Evolutionary conservation across 2,888 invertebrate genomes (phyloP).

Genomic region (Crocallis elinguaria): DNA sequence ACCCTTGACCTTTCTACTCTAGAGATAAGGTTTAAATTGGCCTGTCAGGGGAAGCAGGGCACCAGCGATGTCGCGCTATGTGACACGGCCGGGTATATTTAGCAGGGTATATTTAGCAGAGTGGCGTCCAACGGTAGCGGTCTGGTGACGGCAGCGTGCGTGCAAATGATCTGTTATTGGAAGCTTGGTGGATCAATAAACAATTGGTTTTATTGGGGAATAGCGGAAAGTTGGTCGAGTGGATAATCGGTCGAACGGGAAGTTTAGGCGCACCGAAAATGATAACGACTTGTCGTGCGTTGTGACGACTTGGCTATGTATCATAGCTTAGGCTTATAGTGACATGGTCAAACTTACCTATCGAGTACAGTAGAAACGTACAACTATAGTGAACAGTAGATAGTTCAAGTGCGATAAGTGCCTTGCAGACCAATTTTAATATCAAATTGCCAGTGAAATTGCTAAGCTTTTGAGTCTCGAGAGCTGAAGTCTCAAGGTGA

Average conservation of each 20-base stretch:
- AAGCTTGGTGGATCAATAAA: constrained; percentile 37
- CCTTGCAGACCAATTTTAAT: no score
- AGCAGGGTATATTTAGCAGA: constrained; percentile 71
- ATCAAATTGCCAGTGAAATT: no score
- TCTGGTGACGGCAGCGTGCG: constrained; percentile 34
- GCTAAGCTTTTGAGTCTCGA: no score
- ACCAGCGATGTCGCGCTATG: constrained; percentile 69
- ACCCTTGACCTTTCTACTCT: constrained; percentile 23
- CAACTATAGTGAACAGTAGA: no score
- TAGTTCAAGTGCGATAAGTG: no score
- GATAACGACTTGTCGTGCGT: no score
- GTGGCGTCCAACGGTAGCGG: constrained; percentile 37
- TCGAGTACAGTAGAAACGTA: no score
- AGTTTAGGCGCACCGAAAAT: no score
- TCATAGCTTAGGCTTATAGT: no score
- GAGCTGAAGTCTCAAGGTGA: no score
- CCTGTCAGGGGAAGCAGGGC: constrained; percentile 45
- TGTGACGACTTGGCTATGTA: no score
- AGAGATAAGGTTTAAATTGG: constrained; percentile 50
- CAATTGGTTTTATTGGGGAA: constrained; percentile 27
- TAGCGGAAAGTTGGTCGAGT: constrained; percentile 13
- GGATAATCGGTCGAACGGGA: constrained; percentile 3
- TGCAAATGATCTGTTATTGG: constrained; percentile 41
- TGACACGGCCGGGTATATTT: constrained; percentile 75
- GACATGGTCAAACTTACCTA: no score